phyloP scores from a whole-genome alignment of 2,888 invertebrate genomes.

The Dascillus cervinus region DNA sequence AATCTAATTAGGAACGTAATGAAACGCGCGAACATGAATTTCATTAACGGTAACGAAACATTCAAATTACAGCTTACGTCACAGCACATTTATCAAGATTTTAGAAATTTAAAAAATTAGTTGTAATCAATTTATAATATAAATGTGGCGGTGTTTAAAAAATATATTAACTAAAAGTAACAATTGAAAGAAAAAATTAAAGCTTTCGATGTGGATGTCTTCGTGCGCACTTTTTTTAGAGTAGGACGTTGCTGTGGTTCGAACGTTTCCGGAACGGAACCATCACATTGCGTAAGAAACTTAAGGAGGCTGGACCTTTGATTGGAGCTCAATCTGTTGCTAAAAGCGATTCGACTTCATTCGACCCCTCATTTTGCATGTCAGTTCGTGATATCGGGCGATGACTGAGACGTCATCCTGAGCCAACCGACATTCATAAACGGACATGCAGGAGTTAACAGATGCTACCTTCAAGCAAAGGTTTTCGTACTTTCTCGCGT shows the following conservation, averaged over 20 bases:
- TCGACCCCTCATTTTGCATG: too few relatives aligned
- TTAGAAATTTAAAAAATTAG: constrained; percentile 18
- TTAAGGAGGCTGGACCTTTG: constrained; percentile 39
- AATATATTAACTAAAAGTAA: constrained; percentile 25
- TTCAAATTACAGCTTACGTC: constrained; percentile 1
- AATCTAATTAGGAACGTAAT: too few relatives aligned
- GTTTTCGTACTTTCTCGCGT: constrained; percentile 28
- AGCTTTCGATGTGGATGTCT: constrained; percentile 21
- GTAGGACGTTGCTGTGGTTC: constrained; percentile 6
- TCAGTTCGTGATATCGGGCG: constrained; percentile 36
- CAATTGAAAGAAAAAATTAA: too few relatives aligned
- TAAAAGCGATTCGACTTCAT: too few relatives aligned
- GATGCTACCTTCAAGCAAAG: constrained; percentile 26
- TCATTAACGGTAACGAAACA: background rate
- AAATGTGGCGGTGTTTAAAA: constrained; percentile 29
- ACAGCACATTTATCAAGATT: constrained; percentile 11
- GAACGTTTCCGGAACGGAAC: constrained; percentile 8
- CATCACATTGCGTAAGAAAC: constrained; percentile 20
- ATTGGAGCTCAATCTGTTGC: constrained; percentile 23
- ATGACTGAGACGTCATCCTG: constrained; percentile 35
- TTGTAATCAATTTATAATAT: constrained; percentile 23
- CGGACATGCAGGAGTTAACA: constrained; percentile 22
- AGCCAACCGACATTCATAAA: constrained; percentile 38
- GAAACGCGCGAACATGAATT: background rate
- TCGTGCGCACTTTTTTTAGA: constrained; percentile 12